Evolutionary conservation across 2,888 invertebrate species (phyloP).

Genomic region (Oscheius sp.): DNA sequence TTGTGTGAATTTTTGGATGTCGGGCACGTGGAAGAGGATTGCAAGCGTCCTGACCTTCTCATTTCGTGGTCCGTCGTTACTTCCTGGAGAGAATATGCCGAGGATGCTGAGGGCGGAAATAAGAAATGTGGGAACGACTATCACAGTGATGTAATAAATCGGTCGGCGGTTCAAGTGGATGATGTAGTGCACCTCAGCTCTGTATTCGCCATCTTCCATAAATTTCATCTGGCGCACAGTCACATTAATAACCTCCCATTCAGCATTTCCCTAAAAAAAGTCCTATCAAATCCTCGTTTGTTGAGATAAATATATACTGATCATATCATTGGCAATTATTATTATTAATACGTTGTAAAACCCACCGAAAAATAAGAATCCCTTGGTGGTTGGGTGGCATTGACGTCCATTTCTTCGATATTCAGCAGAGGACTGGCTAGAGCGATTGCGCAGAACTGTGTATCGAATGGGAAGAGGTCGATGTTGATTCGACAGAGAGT

Average conservation of each 20-base stretch:
- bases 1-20: not conserved
- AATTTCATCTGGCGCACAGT: conserved; percentile 65
- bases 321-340: not conserved
- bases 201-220: conserved; percentile 66
- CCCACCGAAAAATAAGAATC: conserved; percentile 64
- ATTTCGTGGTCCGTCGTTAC: conserved; percentile 64
- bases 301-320: no score
- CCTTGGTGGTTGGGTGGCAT: conserved; percentile 58
- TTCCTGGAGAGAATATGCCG: conserved; percentile 66
- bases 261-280: conserved; percentile 65
- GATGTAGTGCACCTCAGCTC: conserved; percentile 67
- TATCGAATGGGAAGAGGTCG: conserved; percentile 67
- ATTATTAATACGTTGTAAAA: not conserved
- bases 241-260: conserved; percentile 68
- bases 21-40: not conserved
- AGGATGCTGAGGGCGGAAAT: conserved; percentile 66
- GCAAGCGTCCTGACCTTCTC: conserved; percentile 54
- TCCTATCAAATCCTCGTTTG: no score
- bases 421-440: conserved; percentile 65
- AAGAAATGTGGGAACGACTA: conserved; percentile 67
- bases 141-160: conserved; percentile 69
- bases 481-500: conserved; percentile 62
- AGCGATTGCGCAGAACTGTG: conserved; percentile 68
- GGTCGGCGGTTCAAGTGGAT: conserved; percentile 64
- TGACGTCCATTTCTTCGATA: conserved; percentile 67